These are phyloP conservation scores for Tribolium madens DNA, from an alignment of 1,140 invertebrate species.

Conservation along the genomic window DNA sequence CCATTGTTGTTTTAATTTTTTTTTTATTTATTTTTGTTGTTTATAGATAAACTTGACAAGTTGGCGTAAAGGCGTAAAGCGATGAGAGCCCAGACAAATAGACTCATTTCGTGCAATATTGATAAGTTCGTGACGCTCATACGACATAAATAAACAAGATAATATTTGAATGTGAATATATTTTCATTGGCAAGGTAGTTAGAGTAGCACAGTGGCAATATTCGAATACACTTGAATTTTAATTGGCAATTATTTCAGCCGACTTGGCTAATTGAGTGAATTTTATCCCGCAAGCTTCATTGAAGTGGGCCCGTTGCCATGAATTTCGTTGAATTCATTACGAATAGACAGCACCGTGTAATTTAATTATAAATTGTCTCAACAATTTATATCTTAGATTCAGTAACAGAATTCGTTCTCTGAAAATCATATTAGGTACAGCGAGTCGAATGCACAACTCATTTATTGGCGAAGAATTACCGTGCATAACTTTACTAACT, in stretches of 20 bases:
- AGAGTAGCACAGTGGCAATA: slow-evolving; percentile 16
- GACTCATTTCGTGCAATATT: slow-evolving; percentile 19
- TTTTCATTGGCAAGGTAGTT: slow-evolving; percentile 31
- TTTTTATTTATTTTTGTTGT: no score
- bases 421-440: slow-evolving; percentile 41
- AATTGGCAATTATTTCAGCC: slow-evolving; percentile 56
- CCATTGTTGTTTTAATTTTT: no score
- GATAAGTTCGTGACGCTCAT: slow-evolving; percentile 1
- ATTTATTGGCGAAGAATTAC: slow-evolving; percentile 41
- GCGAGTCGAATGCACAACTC: slow-evolving; percentile 29
- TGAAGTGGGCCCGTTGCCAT: slow-evolving; percentile 48
- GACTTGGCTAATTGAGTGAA: slow-evolving; percentile 55
- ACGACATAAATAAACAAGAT: slow-evolving; percentile 26
- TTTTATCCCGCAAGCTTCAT: slow-evolving; percentile 52
- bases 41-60: no score
- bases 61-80: no score
- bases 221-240: slow-evolving; percentile 47
- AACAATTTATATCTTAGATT: slow-evolving; percentile 44
- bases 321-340: slow-evolving; percentile 53
- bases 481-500: slow-evolving; percentile 41
- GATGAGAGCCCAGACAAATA: background rate
- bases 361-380: slow-evolving; percentile 49
- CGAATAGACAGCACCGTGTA: slow-evolving; percentile 47
- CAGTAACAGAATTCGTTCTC: slow-evolving; percentile 6
- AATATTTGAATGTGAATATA: slow-evolving; percentile 28